Percentiles rank a stretch among this genome's conserved stretches.
phyloP scores from a whole-genome alignment of 2,888 invertebrate species.

The Cosmopolites sordidus region DNA sequence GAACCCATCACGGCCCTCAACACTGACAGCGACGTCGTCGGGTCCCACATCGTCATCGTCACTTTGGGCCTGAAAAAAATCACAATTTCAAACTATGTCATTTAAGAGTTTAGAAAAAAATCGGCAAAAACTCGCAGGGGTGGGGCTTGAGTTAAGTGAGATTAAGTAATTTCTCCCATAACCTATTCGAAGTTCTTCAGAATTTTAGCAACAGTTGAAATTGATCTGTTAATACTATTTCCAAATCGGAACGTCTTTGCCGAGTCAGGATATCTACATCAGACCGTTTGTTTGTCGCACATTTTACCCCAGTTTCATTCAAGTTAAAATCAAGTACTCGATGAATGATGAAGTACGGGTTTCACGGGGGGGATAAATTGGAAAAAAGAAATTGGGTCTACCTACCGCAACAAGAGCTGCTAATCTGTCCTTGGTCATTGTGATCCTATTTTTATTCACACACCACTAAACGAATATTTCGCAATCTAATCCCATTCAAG shows the following conservation, averaged over 20 bases:
- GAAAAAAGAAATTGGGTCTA: constrained; percentile 8
- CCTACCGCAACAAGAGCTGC: constrained; percentile 93
- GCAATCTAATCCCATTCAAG: constrained; percentile 77
- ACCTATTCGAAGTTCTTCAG: constrained; percentile 34
- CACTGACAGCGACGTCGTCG: constrained; percentile 93
- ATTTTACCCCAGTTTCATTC: constrained; percentile 7
- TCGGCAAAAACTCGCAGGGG: constrained; percentile 31
- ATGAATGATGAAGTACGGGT: constrained; percentile 18
- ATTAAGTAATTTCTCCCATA: constrained; percentile 36
- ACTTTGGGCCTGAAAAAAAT: constrained; percentile 79
- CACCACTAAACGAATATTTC: constrained; percentile 63
- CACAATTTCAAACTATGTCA: neutral
- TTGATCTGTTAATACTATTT: neutral
- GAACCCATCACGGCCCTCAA: constrained; percentile 88
- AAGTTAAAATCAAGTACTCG: constrained; percentile 19
- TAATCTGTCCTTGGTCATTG: constrained; percentile 96
- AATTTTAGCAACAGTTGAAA: constrained; percentile 31
- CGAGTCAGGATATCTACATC: too few relatives aligned
- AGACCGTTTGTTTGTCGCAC: too few relatives aligned
- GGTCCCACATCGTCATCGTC: constrained; percentile 94
- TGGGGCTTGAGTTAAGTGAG: constrained; percentile 37
- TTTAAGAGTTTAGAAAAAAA: neutral
- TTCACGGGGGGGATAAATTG: neutral
- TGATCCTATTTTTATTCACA: constrained; percentile 52
- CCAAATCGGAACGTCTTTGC: too few relatives aligned